Percentiles rank a stretch among this genome's conserved stretches.
These are phyloP conservation scores for Dromas ardeola DNA, from an alignment of 2,113 vertebrate genomes.

Conservation along the genomic window DNA sequence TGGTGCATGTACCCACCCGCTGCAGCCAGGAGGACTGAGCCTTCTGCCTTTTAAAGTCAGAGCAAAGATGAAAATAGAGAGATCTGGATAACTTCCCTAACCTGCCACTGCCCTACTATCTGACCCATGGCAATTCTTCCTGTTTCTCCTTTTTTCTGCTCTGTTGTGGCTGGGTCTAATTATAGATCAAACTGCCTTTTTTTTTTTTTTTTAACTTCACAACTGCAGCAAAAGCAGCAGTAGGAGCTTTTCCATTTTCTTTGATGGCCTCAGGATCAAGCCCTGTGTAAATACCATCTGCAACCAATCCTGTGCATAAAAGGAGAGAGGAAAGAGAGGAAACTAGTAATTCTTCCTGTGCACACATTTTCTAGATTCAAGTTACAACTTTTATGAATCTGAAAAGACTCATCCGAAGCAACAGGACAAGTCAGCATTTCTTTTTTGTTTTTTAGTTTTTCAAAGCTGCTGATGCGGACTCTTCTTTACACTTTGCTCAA, in stretches of 20 bases:
- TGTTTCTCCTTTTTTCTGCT: conserved; percentile 22
- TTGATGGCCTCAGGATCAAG: conserved; percentile 37
- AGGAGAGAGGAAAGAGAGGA: background rate
- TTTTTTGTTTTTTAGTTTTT: background rate
- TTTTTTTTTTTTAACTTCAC: background rate
- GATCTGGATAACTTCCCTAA: conserved; percentile 17
- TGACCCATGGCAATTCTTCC: conserved; percentile 41
- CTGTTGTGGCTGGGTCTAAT: conserved; percentile 48
- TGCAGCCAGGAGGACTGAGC: background rate
- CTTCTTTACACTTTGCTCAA: background rate
- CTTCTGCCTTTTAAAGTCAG: background rate
- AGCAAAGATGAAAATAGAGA: background rate
- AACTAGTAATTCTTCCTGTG: background rate
- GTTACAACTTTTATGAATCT: background rate
- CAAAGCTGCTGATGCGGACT: background rate
- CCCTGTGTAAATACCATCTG: conserved; percentile 61
- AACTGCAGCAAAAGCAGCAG: conserved; percentile 1
- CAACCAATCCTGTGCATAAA: conserved; percentile 41
- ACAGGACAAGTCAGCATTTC: background rate
- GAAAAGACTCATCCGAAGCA: background rate
- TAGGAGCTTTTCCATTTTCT: conserved; percentile 41
- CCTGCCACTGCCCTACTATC: conserved; percentile 7
- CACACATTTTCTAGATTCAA: conserved; percentile 22
- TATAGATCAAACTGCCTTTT: conserved; percentile 46
- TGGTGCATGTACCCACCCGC: background rate